phyloP scores from a whole-genome alignment of 2,113 vertebrate species.

The Pantherophis guttatus region DNA sequence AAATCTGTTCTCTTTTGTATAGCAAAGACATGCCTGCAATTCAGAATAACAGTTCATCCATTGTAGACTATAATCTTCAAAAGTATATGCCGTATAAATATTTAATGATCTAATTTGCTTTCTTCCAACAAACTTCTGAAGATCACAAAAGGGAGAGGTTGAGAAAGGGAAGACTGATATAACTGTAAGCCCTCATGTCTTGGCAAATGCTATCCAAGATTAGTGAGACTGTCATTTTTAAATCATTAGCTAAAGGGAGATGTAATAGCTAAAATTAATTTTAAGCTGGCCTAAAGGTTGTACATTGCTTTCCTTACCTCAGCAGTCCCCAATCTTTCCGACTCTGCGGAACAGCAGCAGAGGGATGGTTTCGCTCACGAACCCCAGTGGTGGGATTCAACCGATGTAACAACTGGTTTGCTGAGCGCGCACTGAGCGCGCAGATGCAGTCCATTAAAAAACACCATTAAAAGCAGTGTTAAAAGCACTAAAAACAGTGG shows the following conservation, averaged over 20 bases:
- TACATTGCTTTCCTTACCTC: background rate
- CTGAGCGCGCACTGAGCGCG: too few relatives aligned
- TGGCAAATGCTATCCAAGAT: background rate
- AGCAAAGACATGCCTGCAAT: background rate
- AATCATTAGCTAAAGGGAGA: background rate
- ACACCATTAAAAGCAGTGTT: too few relatives aligned
- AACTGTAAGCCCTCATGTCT: too few relatives aligned
- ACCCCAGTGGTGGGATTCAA: too few relatives aligned
- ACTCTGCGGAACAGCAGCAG: background rate
- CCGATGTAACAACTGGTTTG: too few relatives aligned
- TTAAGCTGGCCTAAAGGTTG: background rate
- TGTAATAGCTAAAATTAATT: background rate
- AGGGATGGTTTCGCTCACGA: background rate
- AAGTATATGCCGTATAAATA: background rate
- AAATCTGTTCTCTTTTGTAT: background rate
- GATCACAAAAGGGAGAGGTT: background rate
- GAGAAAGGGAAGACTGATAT: too few relatives aligned
- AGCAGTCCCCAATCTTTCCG: background rate
- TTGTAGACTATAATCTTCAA: background rate
- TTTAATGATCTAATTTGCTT: background rate
- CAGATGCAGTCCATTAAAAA: too few relatives aligned
- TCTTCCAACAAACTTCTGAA: too few relatives aligned
- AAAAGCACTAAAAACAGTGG: too few relatives aligned
- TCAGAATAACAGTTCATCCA: background rate
- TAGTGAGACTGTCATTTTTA: background rate